Conservation (phyloP, 2,888 invertebrate genomes). For the Autographa pulchrina region DNA sequence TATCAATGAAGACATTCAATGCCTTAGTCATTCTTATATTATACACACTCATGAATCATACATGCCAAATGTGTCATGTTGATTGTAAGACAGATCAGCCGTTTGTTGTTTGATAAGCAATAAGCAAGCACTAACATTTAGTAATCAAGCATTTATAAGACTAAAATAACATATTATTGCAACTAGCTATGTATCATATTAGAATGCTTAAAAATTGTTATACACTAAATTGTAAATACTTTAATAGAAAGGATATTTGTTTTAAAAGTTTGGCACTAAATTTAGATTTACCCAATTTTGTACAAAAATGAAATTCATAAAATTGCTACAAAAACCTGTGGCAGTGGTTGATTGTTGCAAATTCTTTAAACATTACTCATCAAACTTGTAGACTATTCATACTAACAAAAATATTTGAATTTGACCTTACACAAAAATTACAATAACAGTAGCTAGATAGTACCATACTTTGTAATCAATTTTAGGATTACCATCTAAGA, state of each 20-base stretch:
- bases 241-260: slow-evolving; percentile 9
- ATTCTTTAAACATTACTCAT: slow-evolving; percentile 39
- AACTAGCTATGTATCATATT: slow-evolving; percentile 3
- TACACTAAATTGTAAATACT: slow-evolving; percentile 6
- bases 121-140: slow-evolving; percentile 29
- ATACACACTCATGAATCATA: slow-evolving; percentile 57
- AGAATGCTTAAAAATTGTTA: slow-evolving; percentile 3
- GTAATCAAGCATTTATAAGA: slow-evolving; percentile 28
- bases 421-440: slow-evolving; percentile 51
- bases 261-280: slow-evolving; percentile 65
- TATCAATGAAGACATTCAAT: slow-evolving; percentile 49
- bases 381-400: slow-evolving; percentile 26
- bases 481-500: slow-evolving; percentile 42
- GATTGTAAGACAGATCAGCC: slow-evolving; percentile 37
- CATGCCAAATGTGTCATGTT: slow-evolving; percentile 46
- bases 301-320: slow-evolving; percentile 38
- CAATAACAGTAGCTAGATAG: slow-evolving; percentile 29
- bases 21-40: slow-evolving; percentile 59
- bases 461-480: slow-evolving; percentile 35
- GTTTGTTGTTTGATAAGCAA: slow-evolving; percentile 32
- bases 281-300: slow-evolving; percentile 45
- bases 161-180: background rate
- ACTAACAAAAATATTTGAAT: slow-evolving; percentile 33
- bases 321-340: slow-evolving; percentile 40
- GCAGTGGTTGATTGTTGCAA: slow-evolving; percentile 51